Conservation (phyloP, 2,888 invertebrate species). For the Pemphredon lugubris region DNA sequence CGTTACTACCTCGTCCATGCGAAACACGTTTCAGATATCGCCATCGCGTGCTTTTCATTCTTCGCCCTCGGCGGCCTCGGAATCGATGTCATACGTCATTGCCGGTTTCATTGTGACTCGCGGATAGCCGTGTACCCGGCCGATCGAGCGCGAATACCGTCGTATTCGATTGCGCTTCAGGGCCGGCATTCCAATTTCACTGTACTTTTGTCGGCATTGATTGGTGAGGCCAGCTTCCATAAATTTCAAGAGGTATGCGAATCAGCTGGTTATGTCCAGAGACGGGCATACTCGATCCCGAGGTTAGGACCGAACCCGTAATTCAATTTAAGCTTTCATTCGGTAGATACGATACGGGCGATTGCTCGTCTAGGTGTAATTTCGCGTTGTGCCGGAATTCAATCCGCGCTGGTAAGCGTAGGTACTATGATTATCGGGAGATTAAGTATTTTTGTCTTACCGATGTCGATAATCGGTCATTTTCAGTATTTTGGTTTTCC, state of each 20-base stretch:
- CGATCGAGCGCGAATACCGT: constrained; percentile 45
- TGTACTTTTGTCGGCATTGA: constrained; percentile 57
- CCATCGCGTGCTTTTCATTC: constrained; percentile 70
- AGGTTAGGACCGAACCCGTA: neutral
- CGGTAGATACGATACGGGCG: too few species aligned
- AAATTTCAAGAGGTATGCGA: constrained; percentile 46
- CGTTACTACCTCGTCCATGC: constrained; percentile 67
- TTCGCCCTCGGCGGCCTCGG: constrained; percentile 47
- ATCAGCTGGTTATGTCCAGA: constrained; percentile 26
- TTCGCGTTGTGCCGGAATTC: too few species aligned
- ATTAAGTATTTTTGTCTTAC: too few species aligned
- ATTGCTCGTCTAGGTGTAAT: too few species aligned
- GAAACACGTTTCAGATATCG: constrained; percentile 71
- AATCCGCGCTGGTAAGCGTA: too few species aligned
- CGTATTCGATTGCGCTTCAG: constrained; percentile 49
- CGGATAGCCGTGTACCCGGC: constrained; percentile 44
- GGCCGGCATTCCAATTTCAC: constrained; percentile 58
- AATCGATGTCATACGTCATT: constrained; percentile 67
- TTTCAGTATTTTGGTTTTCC: too few species aligned
- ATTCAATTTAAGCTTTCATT: too few species aligned
- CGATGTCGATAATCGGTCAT: too few species aligned
- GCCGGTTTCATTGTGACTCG: constrained; percentile 65
- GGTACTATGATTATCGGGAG: too few species aligned
- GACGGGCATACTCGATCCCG: neutral
- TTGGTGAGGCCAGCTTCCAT: constrained; percentile 39